These are phyloP conservation scores for Caranx ignobilis DNA, from an alignment of 2,113 vertebrate genomes.

Conservation along the genomic window DNA sequence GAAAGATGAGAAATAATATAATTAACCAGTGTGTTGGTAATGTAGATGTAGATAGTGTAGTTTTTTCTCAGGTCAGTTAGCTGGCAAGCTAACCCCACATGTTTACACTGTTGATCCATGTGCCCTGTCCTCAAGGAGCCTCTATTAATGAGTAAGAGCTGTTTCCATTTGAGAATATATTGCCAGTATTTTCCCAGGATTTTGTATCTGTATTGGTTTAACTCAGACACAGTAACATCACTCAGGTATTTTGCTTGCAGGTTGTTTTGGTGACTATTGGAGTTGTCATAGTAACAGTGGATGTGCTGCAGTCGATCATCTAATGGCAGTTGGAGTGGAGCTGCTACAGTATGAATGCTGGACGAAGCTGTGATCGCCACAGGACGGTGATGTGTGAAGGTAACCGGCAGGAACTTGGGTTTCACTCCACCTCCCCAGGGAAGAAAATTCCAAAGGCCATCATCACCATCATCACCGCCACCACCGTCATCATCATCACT, in stretches of 20 bases:
- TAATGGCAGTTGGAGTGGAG: background rate
- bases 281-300: background rate
- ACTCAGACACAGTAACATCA: background rate
- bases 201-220: background rate
- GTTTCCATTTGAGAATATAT: too few relatives aligned
- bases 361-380: background rate
- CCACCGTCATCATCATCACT: background rate
- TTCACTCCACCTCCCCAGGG: conserved; percentile 9
- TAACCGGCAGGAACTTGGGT: background rate
- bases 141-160: too few relatives aligned
- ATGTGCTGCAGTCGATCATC: background rate
- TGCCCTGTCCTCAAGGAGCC: too few relatives aligned
- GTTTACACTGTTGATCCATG: too few relatives aligned
- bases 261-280: background rate
- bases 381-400: background rate
- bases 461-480: too few relatives aligned
- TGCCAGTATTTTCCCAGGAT: background rate
- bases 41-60: too few relatives aligned
- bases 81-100: background rate
- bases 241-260: background rate
- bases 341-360: background rate
- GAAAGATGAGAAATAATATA: background rate
- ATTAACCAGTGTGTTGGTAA: too few relatives aligned
- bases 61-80: too few relatives aligned
- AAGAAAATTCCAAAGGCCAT: background rate